phyloP scores from a whole-genome alignment of 2,113 vertebrate species.

The Protobothrops mucrosquamatus region DNA sequence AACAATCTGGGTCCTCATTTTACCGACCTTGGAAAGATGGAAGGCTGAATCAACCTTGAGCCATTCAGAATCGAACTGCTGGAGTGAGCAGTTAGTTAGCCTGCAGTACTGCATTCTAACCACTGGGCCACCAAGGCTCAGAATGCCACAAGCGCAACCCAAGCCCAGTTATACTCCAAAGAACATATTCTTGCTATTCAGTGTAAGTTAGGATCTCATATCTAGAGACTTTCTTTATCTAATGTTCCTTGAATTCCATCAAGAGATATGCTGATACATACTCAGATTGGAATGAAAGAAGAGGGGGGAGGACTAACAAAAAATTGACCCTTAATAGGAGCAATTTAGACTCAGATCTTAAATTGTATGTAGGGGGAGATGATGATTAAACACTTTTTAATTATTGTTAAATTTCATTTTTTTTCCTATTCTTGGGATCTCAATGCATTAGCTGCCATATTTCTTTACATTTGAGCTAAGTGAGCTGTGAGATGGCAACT shows the following conservation, averaged over 20 bases:
- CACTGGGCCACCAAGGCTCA: background rate
- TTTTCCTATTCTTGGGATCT: background rate
- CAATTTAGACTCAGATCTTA: background rate
- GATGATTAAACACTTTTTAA: background rate
- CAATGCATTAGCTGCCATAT: background rate
- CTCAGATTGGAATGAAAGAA: background rate
- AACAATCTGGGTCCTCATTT: too few species aligned
- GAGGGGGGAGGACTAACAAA: background rate
- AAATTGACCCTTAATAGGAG: background rate
- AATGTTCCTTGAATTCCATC: background rate
- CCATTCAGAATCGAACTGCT: background rate
- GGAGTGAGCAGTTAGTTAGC: too few species aligned
- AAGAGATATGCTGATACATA: background rate
- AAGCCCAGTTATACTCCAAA: background rate
- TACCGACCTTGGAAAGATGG: too few species aligned
- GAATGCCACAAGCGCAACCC: background rate
- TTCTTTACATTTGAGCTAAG: too few species aligned
- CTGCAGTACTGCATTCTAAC: background rate
- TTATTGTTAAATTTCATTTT: background rate
- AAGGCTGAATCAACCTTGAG: background rate
- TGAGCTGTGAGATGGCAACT: background rate
- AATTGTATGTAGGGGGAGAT: background rate
- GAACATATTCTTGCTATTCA: background rate
- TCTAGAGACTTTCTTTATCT: background rate
- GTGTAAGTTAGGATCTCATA: background rate